Conservation (phyloP, 1,140 invertebrate species). For the Lerema accius region DNA sequence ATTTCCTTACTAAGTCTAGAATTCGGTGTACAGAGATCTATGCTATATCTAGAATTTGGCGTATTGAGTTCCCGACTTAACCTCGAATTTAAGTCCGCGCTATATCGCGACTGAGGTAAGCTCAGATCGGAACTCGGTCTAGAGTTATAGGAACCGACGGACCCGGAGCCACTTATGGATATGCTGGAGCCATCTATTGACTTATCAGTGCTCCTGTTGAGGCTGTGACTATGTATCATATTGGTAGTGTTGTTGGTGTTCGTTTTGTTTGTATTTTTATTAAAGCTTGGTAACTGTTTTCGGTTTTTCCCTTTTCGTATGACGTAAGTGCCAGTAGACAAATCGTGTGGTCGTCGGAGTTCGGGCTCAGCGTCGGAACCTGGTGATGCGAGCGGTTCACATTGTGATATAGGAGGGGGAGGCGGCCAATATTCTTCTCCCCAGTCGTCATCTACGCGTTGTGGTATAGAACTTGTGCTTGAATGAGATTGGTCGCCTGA, state of each 20-base stretch:
- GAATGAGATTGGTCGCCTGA: conserved; percentile 83
- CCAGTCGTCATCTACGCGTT: conserved; percentile 79
- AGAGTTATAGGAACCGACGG: conserved; percentile 84
- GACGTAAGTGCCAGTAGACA: conserved; percentile 88
- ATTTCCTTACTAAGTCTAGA: conserved; percentile 83
- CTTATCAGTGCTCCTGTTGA: conserved; percentile 78
- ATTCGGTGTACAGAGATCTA: conserved; percentile 84
- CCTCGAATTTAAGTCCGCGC: conserved; percentile 83
- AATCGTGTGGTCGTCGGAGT: conserved; percentile 81
- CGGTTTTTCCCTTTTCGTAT: conserved; percentile 86
- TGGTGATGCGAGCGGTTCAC: conserved; percentile 86
- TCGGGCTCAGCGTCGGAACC: conserved; percentile 85
- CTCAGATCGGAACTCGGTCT: conserved; percentile 84
- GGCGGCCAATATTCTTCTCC: conserved; percentile 86
- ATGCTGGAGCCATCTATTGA: conserved; percentile 79
- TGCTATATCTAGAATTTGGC: conserved; percentile 84
- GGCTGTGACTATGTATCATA: conserved; percentile 66
- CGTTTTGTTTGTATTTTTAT: conserved; percentile 66
- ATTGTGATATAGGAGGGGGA: conserved; percentile 83
- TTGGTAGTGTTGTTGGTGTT: conserved; percentile 76
- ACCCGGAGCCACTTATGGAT: conserved; percentile 80
- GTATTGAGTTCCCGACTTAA: conserved; percentile 83
- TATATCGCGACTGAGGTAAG: conserved; percentile 83
- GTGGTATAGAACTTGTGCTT: conserved; percentile 84
- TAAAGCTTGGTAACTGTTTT: conserved; percentile 78